Evolutionary conservation across 2,888 invertebrate genomes (phyloP), one percentile per base, ranked within the genome.

Genomic region (Pristionchus fissidentatus): DNA sequence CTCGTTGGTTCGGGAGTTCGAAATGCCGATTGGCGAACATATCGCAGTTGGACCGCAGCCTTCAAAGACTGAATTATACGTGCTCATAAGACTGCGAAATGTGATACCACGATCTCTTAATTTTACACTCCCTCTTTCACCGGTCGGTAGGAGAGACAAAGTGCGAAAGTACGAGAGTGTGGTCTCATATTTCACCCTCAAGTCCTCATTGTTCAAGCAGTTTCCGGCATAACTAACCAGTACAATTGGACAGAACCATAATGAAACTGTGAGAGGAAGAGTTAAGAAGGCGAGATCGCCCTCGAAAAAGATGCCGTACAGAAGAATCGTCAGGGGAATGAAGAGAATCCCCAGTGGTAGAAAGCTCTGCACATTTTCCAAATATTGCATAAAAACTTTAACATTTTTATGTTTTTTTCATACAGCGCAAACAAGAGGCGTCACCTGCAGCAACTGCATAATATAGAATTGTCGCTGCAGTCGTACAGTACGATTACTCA

Each of bases 391-490:
- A 29, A 29, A 8, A 57, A n/a, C 29, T n/a, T 3, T 26, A 57
- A 4, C n/a, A 1, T 4, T 3, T 26, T 5, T 57, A 10, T 57
- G 2, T 1, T 8, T 5, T 22, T 29, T 29, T 26, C 3, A 29
- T n/a, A 60, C 13, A 19, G 55, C 22, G 55, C 22, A 8, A 41
- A 70, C 38, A 4, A 41, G 3, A 4, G 15, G 29, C 62, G n/a
- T n/a, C 43, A 70, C 70, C 41, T 70, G 70, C 26, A 70, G 41
- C 43, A 70, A n/a, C 41, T 70, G 70, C 70, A 70, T 70, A 26
- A 70, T 41, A n/a, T 70, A 26, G 26, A 70, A 70, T 19, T n/a
- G n/a, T 10, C 41, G 38, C 13, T 70, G 70, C 8, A 70, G 38
- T 5, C 26, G 38, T 13, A 70, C 22, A n/a, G 70, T 70, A 3